Evolutionary conservation across 64 coral and sea anemone species (phyloP).

Genomic region (Actinia equina): DNA sequence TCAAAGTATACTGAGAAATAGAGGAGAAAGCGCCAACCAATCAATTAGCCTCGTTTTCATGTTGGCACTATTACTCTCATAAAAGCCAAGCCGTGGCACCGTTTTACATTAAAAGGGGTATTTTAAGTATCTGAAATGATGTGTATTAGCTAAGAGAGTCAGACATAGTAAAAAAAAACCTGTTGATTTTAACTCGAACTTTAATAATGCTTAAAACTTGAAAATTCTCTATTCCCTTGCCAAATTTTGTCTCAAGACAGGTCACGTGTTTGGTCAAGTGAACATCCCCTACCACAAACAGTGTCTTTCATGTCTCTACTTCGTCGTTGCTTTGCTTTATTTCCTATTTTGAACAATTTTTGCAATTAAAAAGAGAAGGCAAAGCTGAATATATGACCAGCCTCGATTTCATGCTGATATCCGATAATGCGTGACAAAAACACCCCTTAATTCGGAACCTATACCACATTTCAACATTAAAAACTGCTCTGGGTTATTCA

Average conservation of each 20-base stretch:
- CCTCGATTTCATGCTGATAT: not conserved
- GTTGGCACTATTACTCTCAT: constrained; percentile 5
- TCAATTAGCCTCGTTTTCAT: constrained; percentile 35
- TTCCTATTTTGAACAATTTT: not conserved
- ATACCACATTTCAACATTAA: not conserved
- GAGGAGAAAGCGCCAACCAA: constrained; percentile 14
- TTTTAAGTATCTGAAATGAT: not conserved
- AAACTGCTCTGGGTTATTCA: not conserved
- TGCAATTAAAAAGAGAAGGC: not conserved
- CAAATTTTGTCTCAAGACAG: not conserved
- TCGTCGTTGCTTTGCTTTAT: not conserved
- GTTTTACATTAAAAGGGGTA: not conserved
- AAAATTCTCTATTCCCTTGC: not conserved
- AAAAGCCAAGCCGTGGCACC: not conserved
- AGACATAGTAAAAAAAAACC: not conserved
- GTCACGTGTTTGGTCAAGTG: not conserved
- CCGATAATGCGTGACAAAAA: not conserved
- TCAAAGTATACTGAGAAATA: constrained; percentile 5
- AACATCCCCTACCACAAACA: not conserved
- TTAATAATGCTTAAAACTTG: not conserved
- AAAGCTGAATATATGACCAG: not conserved
- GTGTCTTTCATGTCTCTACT: not conserved
- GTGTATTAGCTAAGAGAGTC: not conserved
- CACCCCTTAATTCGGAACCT: not conserved
- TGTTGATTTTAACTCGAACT: not conserved